phyloP scores from a whole-genome alignment of 2,888 invertebrate species.

The Agrenia bidenticulata region DNA sequence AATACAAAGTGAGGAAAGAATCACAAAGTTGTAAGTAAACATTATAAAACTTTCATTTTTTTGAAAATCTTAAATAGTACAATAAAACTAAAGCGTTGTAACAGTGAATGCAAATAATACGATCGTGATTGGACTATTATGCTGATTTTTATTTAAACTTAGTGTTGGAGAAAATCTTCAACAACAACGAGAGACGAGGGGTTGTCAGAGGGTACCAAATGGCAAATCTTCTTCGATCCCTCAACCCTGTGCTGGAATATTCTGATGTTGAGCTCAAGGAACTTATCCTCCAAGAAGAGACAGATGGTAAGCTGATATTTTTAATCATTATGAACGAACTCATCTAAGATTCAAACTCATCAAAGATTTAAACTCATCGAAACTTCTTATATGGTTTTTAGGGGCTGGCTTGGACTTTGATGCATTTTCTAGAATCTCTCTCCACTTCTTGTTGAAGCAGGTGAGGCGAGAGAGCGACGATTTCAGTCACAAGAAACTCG shows the following conservation, averaged over 20 bases:
- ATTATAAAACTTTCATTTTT: background rate
- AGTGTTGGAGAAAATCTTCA: constrained; percentile 43
- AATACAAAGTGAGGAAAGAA: constrained; percentile 42
- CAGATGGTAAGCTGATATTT: constrained; percentile 26
- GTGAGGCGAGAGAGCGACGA: constrained; percentile 34
- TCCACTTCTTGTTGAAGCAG: constrained; percentile 41
- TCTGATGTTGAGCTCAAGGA: constrained; percentile 34
- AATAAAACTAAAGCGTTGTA: no score
- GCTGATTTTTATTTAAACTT: background rate
- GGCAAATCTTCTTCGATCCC: constrained; percentile 32
- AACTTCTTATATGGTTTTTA: constrained; percentile 12
- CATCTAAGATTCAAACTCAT: background rate
- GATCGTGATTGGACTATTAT: no score
- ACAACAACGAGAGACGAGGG: constrained; percentile 33
- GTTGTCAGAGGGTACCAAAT: constrained; percentile 36
- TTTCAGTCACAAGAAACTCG: constrained; percentile 29
- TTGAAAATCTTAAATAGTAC: no score
- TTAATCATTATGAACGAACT: background rate
- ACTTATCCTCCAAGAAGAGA: constrained; percentile 28
- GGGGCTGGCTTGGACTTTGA: constrained; percentile 37
- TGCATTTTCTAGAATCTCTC: constrained; percentile 38
- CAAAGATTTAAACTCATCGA: background rate
- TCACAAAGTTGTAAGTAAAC: constrained; percentile 35
- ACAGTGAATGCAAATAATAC: no score
- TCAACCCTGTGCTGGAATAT: constrained; percentile 28